A percentile compares a stretch with the other conserved stretches of the same genome.
phyloP scores from a whole-genome alignment of 2,888 invertebrate genomes.

The Peribatodes rhomboidaria region DNA sequence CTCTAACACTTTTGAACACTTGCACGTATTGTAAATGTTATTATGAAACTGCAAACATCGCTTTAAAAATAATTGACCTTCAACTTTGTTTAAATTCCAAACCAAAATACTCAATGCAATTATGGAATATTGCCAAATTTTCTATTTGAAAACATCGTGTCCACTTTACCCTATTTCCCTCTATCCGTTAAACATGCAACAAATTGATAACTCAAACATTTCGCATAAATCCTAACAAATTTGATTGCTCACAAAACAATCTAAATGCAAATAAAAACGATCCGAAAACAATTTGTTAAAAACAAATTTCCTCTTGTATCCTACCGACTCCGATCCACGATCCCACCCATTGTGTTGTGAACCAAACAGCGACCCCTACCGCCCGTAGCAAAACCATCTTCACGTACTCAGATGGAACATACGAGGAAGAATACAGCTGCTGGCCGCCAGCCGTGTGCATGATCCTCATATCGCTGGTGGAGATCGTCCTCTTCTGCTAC shows the following conservation, averaged over 20 bases:
- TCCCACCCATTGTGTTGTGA: slow-evolving; percentile 34
- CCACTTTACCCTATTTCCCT: not conserved
- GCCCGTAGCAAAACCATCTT: slow-evolving; percentile 71
- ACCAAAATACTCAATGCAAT: not conserved
- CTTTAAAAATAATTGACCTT: slow-evolving; percentile 14
- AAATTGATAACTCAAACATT: too few species aligned
- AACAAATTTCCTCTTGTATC: not conserved
- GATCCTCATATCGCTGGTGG: slow-evolving; percentile 94
- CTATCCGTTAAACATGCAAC: not conserved
- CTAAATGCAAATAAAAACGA: too few species aligned
- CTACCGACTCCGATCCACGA: slow-evolving; percentile 26
- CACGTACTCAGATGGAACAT: slow-evolving; percentile 90
- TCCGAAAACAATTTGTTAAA: too few species aligned
- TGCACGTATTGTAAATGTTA: slow-evolving; percentile 3
- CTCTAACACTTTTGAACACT: not conserved
- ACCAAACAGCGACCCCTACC: slow-evolving; percentile 46
- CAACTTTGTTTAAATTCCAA: slow-evolving; percentile 3
- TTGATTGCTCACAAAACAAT: too few species aligned
- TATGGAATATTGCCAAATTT: slow-evolving; percentile 11
- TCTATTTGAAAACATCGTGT: not conserved
- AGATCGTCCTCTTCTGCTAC: slow-evolving; percentile 91
- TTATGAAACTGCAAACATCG: not conserved
- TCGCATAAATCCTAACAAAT: too few species aligned
- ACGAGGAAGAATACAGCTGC: slow-evolving; percentile 97
- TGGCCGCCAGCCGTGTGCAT: slow-evolving; percentile 97